These are phyloP conservation scores for Montipora efflorescens DNA, from an alignment of 64 coral and sea anemone genomes.

Conservation along the genomic window DNA sequence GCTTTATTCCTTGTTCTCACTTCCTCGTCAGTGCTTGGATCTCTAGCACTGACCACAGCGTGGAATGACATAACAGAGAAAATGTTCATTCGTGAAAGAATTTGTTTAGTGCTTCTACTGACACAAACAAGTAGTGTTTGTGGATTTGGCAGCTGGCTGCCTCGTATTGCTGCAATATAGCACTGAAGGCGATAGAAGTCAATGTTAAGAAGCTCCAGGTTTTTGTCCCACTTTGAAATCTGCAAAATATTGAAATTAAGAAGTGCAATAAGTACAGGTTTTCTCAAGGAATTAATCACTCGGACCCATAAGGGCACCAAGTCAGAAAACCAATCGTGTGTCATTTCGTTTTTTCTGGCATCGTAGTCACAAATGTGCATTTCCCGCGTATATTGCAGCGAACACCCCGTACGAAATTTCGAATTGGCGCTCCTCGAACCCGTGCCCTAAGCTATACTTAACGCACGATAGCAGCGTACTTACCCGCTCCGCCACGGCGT, in stretches of 20 bases:
- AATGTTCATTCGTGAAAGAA: conserved; percentile 80
- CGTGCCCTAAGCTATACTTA: too few relatives aligned
- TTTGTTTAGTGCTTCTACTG: conserved; percentile 87
- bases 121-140: conserved; percentile 90
- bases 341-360: too few relatives aligned
- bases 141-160: conserved; percentile 87
- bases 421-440: too few relatives aligned
- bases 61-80: conserved; percentile 99
- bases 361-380: too few relatives aligned
- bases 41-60: conserved; percentile 89
- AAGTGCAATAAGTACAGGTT: too few relatives aligned
- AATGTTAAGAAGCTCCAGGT: conserved; percentile 88
- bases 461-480: too few relatives aligned
- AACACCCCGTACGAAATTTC: too few relatives aligned
- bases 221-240: conserved; percentile 99
- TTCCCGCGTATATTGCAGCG: too few relatives aligned
- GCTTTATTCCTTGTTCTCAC: conserved; percentile 91
- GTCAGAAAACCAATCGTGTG: too few relatives aligned
- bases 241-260: neutral
- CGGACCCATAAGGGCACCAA: too few relatives aligned
- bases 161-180: conserved; percentile 87
- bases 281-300: too few relatives aligned
- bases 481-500: too few relatives aligned
- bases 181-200: conserved; percentile 93
- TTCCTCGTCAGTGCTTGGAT: conserved; percentile 82